These are phyloP conservation scores for Pasiphila rectangulata DNA, from an alignment of 2,888 invertebrate species.

Conservation along the genomic window DNA sequence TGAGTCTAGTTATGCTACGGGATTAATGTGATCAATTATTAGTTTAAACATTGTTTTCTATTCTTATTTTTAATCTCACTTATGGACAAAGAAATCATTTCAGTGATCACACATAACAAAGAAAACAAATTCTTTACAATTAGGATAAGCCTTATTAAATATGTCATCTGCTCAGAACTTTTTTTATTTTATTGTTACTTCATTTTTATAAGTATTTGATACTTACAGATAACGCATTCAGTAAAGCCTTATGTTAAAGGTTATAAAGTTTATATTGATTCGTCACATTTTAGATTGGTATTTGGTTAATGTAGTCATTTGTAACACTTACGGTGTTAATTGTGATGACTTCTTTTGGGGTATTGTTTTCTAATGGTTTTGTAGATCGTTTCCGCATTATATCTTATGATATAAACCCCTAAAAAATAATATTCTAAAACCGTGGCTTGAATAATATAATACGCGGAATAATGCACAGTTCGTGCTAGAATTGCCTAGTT, in stretches of 20 bases:
- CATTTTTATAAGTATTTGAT: neutral
- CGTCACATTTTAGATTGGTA: neutral
- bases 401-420: slow-evolving; percentile 2
- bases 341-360: slow-evolving; percentile 7
- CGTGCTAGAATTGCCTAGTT: slow-evolving; percentile 1
- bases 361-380: no score
- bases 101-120: no score
- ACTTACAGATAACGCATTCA: neutral
- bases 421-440: slow-evolving; percentile 5
- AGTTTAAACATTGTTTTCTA: no score
- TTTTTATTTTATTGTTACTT: no score
- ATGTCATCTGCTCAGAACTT: no score
- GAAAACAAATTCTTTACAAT: no score
- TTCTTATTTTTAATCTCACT: no score
- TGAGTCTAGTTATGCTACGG: no score
- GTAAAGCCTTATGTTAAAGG: neutral
- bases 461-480: neutral
- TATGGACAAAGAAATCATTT: no score
- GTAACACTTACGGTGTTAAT: slow-evolving; percentile 1
- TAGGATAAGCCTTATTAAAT: no score
- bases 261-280: neutral
- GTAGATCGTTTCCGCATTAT: no score
- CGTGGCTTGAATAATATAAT: slow-evolving; percentile 6
- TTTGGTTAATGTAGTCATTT: neutral
- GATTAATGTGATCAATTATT: no score